These are phyloP conservation scores for Drosophila formosana DNA, from an alignment of 2,888 invertebrate species.

Conservation along the genomic window DNA sequence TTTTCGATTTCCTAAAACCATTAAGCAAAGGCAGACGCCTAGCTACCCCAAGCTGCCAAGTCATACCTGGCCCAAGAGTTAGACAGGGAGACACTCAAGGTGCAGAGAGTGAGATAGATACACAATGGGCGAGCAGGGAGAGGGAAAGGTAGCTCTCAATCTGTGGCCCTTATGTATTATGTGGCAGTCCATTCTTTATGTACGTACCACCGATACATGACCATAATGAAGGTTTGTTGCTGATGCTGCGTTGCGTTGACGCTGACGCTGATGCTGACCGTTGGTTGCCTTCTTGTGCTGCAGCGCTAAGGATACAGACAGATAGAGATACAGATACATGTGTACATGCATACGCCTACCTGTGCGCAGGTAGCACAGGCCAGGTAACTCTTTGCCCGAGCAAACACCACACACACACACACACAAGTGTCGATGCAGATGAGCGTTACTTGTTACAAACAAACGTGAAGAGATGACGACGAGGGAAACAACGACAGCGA, in stretches of 20 bases:
- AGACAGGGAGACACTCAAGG: constrained; percentile 3
- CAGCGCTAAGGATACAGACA: constrained; percentile 56
- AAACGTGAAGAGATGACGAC: constrained; percentile 61
- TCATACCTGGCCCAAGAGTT: constrained; percentile 49
- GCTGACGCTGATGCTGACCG: constrained; percentile 66
- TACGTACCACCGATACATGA: constrained; percentile 31
- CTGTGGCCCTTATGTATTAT: constrained; percentile 39
- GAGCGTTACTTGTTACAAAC: constrained; percentile 75
- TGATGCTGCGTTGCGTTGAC: constrained; percentile 45
- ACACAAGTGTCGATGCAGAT: constrained; percentile 56
- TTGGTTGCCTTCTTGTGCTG: constrained; percentile 44
- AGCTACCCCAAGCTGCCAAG: constrained; percentile 69
- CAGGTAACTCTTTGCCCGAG: constrained; percentile 72
- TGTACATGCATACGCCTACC: constrained; percentile 72
- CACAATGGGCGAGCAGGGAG: neutral
- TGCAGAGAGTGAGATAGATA: constrained; percentile 4
- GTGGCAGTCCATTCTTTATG: constrained; percentile 6
- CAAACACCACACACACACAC: constrained; percentile 51
- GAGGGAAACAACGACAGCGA: constrained; percentile 43
- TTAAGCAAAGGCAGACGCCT: constrained; percentile 69
- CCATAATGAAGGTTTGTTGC: constrained; percentile 49
- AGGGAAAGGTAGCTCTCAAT: constrained; percentile 7
- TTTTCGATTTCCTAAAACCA: constrained; percentile 80
- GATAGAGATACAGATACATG: constrained; percentile 26
- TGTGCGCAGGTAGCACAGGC: constrained; percentile 68